Evolutionary conservation across 2,113 vertebrate genomes (phyloP), one percentile per base, ranked within the genome.

Genomic region (Pollachius pollachius): DNA sequence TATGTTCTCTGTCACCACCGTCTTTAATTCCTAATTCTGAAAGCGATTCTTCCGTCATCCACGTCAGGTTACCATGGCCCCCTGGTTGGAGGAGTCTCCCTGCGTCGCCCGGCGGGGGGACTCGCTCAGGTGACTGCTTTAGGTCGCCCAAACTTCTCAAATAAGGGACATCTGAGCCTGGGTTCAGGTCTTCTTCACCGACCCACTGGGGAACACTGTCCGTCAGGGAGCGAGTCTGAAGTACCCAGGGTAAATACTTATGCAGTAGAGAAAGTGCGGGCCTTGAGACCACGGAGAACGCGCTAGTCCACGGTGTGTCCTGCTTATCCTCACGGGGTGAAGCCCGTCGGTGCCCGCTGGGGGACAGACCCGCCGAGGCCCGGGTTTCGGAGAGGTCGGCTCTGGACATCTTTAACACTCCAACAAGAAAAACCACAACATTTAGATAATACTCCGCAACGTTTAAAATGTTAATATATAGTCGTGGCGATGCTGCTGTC

Each of bases 261-360:
- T 90, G 87, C 15, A 92, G 48, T 0, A 92, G 77, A 0, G 88
- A 73, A 69, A 89, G 30, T 2, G 88, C 87, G 3, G 91, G 89
- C 90, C 90, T 88, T 1, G 89, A 91, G 56, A 91, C 68, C n/a
- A 79, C 62, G 3, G 88, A 87, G 0, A 91, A 64, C 62, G 89
- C 37, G 57, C 86, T 81, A 34, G 90, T 78, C 92, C 91, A 92
- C 76, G 91, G 84, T 73, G 85, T 90, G 56, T 90, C 89, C 75
- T 87, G 81, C 3, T 30, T 18, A 0, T 19, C 73, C 0, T 80
- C 74, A 5, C 67, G 76, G 62, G 66, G 19, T 2, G 87, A 73
- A 52, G 85, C 0, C 59, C 57, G 72, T 6, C 76, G 75, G 0
- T 58, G 65, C 1, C 52, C 72, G 70, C 64, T 3, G 9, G 76